Base-by-base conservation (phyloP, 2,113 vertebrate genomes). In the Hirundichthys speculiger region DNA sequence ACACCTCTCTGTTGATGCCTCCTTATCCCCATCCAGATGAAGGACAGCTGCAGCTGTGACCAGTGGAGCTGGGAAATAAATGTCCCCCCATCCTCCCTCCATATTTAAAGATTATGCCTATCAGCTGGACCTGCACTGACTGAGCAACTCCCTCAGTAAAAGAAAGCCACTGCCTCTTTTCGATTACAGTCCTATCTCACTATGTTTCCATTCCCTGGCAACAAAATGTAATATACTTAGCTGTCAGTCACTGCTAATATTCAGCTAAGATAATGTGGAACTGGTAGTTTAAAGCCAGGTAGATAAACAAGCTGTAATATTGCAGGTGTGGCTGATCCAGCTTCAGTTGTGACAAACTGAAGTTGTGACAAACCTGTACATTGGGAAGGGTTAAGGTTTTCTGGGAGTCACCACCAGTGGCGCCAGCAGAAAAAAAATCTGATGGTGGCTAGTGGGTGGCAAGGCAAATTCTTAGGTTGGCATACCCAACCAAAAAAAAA, bases 61-160 rank as follows among this genome's bases (percentile, higher is more conserved):
- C 75, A 46, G 69, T 53, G 12, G 69, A 75, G 83, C 81, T 77
- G n/a, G 42, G 71, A 84, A 79, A 86, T 79, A 75, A 84, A 82
- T 70, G 75, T 49, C 40, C 60, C 60, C 67, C 63, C 51, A 73
- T 49, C 40, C 60, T 57, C 67, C 63, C 51, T 10, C 30, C 30
- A 6, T 7, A 45, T 83, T 83, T 76, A 80, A 74, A 86, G 82
- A 90, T 85, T 83, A 73, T 80, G 60, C 57, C 79, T 86, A 88
- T 89, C 84, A 79, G 75, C 53, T 5, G 30, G 57, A 61, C 13
- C 34, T 41, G 75, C 52, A 55, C 40, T 60, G 77, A 68, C 65
- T 65, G 40, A 64, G 64, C 75, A 57, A 15, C 63, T 59, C 21
- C 13, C 67, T 53, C 50, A 70, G 80, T 74, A 55, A 74, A 83